Percentiles rank a stretch among this genome's conserved stretches.
Conservation (phyloP, 2,797 vertebrate genomes). For the Sebastiscus albofasciatus region DNA sequence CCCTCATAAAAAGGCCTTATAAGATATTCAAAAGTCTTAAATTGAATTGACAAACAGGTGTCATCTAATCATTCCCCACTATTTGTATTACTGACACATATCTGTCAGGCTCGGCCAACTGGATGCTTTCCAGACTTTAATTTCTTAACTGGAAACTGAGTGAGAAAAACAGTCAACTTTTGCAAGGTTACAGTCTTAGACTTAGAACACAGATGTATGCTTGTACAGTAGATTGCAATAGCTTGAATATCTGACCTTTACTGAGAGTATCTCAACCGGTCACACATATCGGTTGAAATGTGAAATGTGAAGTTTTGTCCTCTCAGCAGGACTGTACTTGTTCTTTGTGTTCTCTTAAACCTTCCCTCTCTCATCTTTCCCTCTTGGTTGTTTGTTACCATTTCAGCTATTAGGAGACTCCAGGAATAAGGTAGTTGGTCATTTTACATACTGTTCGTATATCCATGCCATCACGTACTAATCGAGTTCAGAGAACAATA, state of each 20-base stretch:
- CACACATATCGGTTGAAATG: neutral
- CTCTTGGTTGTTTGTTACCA: conserved; percentile 86
- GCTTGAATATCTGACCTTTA: neutral
- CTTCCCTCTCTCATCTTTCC: conserved; percentile 88
- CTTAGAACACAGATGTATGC: no score
- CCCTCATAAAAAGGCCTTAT: neutral
- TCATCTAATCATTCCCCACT: neutral
- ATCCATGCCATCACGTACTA: conserved; percentile 69
- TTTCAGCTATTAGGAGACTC: conserved; percentile 99
- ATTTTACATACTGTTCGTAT: conserved; percentile 78
- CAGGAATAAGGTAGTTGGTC: conserved; percentile 97
- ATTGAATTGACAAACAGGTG: neutral
- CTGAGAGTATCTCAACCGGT: neutral
- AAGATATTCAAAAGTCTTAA: neutral
- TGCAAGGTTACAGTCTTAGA: neutral
- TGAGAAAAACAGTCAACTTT: neutral
- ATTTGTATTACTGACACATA: neutral
- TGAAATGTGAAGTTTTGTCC: conserved; percentile 7
- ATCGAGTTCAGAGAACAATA: conserved; percentile 28
- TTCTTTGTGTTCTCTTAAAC: conserved; percentile 77
- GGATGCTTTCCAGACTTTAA: neutral
- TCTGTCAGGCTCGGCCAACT: neutral
- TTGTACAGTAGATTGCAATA: neutral
- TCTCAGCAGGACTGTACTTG: conserved; percentile 18
- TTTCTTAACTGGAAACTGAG: no score